These are phyloP conservation scores for Microcebus lehilahytsara DNA, from an alignment of 2,113 vertebrate genomes.

Conservation along the genomic window DNA sequence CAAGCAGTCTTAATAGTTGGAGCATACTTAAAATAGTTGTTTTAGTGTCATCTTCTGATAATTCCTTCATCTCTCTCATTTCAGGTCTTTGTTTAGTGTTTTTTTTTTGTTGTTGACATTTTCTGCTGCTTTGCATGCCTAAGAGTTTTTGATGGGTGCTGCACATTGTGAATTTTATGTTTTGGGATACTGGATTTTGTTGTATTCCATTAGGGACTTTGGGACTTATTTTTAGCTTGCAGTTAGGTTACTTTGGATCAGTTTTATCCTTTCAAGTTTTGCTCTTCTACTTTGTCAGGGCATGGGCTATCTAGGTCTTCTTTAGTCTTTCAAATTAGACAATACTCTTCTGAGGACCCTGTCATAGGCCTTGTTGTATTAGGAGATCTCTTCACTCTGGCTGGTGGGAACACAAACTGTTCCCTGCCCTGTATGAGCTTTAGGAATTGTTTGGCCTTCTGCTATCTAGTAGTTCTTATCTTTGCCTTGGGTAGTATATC, in stretches of 20 bases:
- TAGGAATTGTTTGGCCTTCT: neutral
- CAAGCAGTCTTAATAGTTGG: neutral
- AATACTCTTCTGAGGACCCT: neutral
- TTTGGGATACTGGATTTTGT: neutral
- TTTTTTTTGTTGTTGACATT: neutral
- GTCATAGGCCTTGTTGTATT: neutral
- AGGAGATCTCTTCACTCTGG: neutral
- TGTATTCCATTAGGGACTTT: neutral
- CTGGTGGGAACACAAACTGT: neutral
- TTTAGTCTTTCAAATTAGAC: neutral
- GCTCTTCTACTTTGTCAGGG: neutral
- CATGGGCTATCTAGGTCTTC: neutral
- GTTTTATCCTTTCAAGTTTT: neutral
- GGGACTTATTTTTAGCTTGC: neutral
- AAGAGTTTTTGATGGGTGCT: constrained; percentile 1
- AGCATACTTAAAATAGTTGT: neutral
- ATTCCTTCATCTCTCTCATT: neutral
- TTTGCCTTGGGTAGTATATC: neutral
- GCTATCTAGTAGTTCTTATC: neutral
- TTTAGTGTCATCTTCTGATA: neutral
- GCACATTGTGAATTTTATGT: neutral
- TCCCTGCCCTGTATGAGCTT: neutral
- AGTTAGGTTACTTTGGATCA: neutral
- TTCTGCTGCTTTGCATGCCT: neutral
- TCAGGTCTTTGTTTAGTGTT: neutral